Percentiles rank a stretch among this genome's conserved stretches.
phyloP scores from a whole-genome alignment of 2,113 vertebrate genomes.

The Actinemys pallida region DNA sequence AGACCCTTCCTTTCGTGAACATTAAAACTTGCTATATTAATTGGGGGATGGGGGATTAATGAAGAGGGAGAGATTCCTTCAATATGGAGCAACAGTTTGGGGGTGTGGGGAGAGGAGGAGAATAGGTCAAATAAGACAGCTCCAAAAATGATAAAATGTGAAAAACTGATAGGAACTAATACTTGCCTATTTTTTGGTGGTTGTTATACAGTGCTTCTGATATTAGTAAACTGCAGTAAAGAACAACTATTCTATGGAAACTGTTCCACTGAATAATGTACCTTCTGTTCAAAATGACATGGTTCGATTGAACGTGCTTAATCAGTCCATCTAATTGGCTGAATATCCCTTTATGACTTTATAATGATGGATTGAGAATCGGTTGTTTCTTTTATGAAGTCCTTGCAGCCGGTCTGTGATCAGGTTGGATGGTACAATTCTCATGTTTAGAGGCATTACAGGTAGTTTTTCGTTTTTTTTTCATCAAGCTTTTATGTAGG shows the following conservation, averaged over 20 bases:
- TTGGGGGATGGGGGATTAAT: neutral
- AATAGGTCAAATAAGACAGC: neutral
- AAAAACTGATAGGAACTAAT: neutral
- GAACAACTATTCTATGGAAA: conserved; percentile 45
- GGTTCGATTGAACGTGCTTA: neutral
- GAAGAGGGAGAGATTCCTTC: neutral
- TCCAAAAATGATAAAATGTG: neutral
- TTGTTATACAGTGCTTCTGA: neutral
- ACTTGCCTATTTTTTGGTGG: neutral
- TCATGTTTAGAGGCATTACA: accelerated
- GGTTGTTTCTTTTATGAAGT: neutral
- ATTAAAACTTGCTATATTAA: accelerated
- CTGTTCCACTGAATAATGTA: conserved; percentile 37
- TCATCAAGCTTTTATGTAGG: neutral
- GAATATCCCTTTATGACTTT: neutral
- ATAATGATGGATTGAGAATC: accelerated
- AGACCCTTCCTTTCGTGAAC: neutral
- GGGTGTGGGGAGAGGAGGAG: neutral
- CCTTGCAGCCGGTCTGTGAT: neutral
- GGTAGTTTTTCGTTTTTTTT: neutral
- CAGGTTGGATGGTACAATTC: neutral
- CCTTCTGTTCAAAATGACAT: conserved; percentile 4
- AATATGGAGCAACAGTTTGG: neutral
- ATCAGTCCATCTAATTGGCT: neutral
- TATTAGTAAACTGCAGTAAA: neutral